A percentile compares a stretch with the other conserved stretches of the same genome.
phyloP scores from a whole-genome alignment of 2,888 invertebrate genomes.

The Ophion slaviceki region DNA sequence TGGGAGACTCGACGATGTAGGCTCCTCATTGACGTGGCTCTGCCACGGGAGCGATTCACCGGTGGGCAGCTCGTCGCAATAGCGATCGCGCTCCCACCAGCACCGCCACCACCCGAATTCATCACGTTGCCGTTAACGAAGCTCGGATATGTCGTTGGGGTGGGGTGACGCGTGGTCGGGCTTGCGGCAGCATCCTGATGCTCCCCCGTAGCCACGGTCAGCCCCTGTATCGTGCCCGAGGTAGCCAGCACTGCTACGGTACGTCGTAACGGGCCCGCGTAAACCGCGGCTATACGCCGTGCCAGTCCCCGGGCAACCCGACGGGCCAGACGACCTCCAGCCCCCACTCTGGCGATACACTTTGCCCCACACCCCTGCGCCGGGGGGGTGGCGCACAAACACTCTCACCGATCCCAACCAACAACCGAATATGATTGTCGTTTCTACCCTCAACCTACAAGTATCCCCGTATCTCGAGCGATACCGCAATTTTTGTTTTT shows the following conservation, averaged over 20 bases:
- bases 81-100: conserved; percentile 66
- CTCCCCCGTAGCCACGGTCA: conserved; percentile 75
- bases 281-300: conserved; percentile 84
- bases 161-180: conserved; percentile 73
- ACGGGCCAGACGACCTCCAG: conserved; percentile 87
- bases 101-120: conserved; percentile 47
- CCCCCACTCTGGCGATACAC: conserved; percentile 86
- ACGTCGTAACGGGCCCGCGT: conserved; percentile 85
- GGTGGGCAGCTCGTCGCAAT: conserved; percentile 71
- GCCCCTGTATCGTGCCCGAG: conserved; percentile 71
- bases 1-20: conserved; percentile 82
- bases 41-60: conserved; percentile 74
- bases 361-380: conserved; percentile 85
- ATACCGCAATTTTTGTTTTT: conserved; percentile 33
- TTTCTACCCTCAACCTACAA: neutral
- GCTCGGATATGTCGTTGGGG: conserved; percentile 70
- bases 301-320: conserved; percentile 81
- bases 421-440: conserved; percentile 13
- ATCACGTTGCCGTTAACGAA: conserved; percentile 58
- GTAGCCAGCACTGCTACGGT: conserved; percentile 82
- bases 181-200: conserved; percentile 63
- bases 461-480: neutral
- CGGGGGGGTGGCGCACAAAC: conserved; percentile 85
- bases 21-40: conserved; percentile 82
- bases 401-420: conserved; percentile 59